Evolutionary conservation across 2,113 vertebrate species (phyloP).

Genomic region (Hemibagrus wyckioides): DNA sequence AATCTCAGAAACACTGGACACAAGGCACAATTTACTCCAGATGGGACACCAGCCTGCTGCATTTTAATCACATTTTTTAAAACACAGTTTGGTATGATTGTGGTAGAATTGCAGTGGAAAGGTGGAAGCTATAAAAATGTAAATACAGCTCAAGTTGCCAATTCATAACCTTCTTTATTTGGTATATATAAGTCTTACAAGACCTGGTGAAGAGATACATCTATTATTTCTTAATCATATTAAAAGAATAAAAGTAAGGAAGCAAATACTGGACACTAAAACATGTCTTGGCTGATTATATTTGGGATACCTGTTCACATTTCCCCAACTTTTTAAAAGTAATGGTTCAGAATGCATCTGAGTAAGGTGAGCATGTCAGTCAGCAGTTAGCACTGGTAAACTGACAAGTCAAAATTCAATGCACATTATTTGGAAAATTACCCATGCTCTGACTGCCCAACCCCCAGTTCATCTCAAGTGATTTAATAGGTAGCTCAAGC

Average conservation of each 20-base stretch:
- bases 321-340: neutral
- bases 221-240: neutral
- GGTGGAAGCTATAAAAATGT: neutral
- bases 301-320: neutral
- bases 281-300: neutral
- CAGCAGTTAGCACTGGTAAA: constrained; percentile 7
- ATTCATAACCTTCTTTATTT: neutral
- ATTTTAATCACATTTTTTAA: neutral
- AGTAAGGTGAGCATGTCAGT: constrained; percentile 10
- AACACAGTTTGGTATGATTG: neutral
- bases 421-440: constrained; percentile 38
- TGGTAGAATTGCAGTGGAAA: neutral
- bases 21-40: neutral
- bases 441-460: constrained; percentile 25
- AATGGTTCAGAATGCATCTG: neutral
- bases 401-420: constrained; percentile 26
- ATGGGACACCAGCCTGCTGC: neutral
- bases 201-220: neutral
- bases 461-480: constrained; percentile 34
- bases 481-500: constrained; percentile 47
- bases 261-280: neutral
- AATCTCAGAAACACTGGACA: neutral
- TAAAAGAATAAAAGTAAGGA: neutral
- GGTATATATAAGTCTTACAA: neutral
- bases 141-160: neutral